Evolutionary conservation across 2,797 vertebrate species (phyloP).

Genomic region (Sarcoramphus papa): DNA sequence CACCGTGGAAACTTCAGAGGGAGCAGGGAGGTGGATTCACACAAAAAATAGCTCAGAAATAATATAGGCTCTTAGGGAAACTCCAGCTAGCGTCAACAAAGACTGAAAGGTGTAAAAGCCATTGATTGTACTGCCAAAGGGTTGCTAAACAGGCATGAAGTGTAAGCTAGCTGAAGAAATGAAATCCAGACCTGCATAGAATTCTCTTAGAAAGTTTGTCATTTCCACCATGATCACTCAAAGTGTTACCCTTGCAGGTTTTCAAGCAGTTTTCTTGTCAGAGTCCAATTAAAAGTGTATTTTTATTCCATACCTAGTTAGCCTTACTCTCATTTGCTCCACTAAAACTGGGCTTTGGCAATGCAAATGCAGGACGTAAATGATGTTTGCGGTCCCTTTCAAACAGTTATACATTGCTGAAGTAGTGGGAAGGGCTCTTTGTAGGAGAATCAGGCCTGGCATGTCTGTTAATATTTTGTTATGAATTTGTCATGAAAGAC

Average conservation of each 20-base stretch:
- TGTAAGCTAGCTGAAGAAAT: not conserved
- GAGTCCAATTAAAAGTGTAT: not conserved
- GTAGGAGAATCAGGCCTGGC: not conserved
- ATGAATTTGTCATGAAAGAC: not conserved
- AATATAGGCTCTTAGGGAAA: not conserved
- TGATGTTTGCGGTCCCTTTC: not conserved
- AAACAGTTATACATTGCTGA: not conserved
- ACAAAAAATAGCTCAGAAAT: not conserved
- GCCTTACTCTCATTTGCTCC: not conserved
- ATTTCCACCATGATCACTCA: not conserved
- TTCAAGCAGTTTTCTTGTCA: not conserved
- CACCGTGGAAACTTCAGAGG: not conserved
- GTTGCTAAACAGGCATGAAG: not conserved
- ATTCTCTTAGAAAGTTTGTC: not conserved
- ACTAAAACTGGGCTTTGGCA: not conserved
- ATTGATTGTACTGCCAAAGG: not conserved
- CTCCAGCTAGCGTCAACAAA: not conserved
- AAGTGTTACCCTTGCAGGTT: not conserved
- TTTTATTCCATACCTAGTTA: not conserved
- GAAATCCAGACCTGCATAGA: not conserved
- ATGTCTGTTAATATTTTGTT: not conserved
- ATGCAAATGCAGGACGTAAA: not conserved
- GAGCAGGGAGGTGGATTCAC: not conserved
- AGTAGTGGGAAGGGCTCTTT: not conserved
- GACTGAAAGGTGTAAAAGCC: not conserved